Conservation (phyloP, 2,113 vertebrate genomes). For the Marmota flaviventris region DNA sequence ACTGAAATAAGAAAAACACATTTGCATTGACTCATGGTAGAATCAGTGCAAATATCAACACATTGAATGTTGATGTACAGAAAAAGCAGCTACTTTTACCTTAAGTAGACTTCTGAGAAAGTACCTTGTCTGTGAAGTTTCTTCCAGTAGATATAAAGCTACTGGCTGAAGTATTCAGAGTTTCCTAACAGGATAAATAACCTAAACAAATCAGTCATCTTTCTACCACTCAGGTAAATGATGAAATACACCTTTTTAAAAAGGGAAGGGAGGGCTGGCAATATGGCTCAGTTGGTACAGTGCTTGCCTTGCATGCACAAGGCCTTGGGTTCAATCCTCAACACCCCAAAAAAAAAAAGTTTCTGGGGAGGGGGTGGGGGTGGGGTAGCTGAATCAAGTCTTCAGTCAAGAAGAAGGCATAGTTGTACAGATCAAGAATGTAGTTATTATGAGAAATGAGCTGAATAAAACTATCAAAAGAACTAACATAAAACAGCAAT, state of each 20-base stretch:
- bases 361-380: too few relatives aligned
- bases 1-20: not conserved
- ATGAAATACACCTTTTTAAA: constrained; percentile 83
- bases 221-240: constrained; percentile 85
- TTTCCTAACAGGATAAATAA: constrained; percentile 86
- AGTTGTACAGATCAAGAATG: constrained; percentile 84
- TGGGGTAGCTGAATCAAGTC: constrained; percentile 73
- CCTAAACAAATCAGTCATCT: constrained; percentile 86
- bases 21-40: constrained; percentile 43
- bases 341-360: too few relatives aligned
- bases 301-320: too few relatives aligned
- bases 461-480: constrained; percentile 87
- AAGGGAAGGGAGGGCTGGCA: not conserved
- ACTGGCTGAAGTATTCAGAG: constrained; percentile 74
- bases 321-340: too few relatives aligned
- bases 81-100: constrained; percentile 28
- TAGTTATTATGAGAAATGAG: constrained; percentile 87
- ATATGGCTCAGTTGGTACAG: too few relatives aligned
- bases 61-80: not conserved
- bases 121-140: constrained; percentile 18
- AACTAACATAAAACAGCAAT: constrained; percentile 87
- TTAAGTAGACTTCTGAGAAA: not conserved
- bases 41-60: constrained; percentile 1
- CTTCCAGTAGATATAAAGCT: constrained; percentile 81
- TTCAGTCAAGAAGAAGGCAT: constrained; percentile 84